Evolutionary conservation across 2,888 invertebrate species (phyloP).

Genomic region (Machimus rusticus): DNA sequence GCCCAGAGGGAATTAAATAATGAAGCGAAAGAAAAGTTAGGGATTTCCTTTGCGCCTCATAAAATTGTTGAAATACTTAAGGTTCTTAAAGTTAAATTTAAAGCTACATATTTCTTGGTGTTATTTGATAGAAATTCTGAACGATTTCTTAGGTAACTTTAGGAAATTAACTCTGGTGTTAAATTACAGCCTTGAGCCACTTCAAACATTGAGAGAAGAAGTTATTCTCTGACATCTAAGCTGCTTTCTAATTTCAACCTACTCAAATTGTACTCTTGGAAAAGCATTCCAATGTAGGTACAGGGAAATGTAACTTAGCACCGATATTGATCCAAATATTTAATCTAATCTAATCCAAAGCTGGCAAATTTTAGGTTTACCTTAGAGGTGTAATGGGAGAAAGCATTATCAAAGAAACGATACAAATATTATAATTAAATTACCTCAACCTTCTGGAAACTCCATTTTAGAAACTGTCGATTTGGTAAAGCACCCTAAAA

Average conservation of each 20-base stretch:
- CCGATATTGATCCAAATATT: not conserved
- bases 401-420: not conserved
- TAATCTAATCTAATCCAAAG: not conserved
- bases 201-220: not conserved
- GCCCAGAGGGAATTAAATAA: not conserved
- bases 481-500: not conserved
- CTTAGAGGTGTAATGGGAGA: not conserved
- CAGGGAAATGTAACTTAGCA: not conserved
- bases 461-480: not conserved
- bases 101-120: not conserved
- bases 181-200: not conserved
- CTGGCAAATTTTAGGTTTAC: not conserved
- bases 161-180: not conserved
- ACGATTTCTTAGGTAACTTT: not conserved
- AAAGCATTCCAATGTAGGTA: not conserved
- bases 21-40: not conserved
- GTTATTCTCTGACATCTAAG: not conserved
- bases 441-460: not conserved
- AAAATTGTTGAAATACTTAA: not conserved
- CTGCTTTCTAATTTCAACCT: not conserved
- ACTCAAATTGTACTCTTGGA: not conserved
- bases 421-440: not conserved
- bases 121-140: not conserved
- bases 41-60: not conserved
- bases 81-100: not conserved